Evolutionary conservation across 2,113 vertebrate genomes (phyloP).

Genomic region (Emydocephalus ijimae): DNA sequence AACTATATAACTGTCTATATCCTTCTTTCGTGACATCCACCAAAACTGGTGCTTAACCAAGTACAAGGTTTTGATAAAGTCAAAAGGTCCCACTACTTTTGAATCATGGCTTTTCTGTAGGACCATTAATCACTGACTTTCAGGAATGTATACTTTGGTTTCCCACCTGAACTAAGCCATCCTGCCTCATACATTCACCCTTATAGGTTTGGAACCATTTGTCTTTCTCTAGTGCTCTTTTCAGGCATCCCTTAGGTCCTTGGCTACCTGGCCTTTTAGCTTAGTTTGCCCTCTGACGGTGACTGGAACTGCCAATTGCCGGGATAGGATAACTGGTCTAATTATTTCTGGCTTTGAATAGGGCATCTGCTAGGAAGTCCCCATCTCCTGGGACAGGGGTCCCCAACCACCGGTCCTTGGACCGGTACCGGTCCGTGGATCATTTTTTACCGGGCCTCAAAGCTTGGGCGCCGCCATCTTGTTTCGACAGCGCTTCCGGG

Average conservation of each 20-base stretch:
- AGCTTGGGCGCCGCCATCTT: too few species aligned
- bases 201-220: background rate
- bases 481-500: too few species aligned
- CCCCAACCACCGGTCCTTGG: too few species aligned
- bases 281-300: too few species aligned
- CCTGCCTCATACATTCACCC: background rate
- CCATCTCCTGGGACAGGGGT: too few species aligned
- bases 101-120: background rate
- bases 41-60: background rate
- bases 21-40: background rate
- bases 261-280: too few species aligned
- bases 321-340: too few species aligned
- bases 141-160: background rate
- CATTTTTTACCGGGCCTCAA: too few species aligned
- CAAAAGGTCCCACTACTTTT: background rate
- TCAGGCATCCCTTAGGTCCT: background rate
- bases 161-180: background rate
- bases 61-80: background rate
- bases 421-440: too few species aligned
- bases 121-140: background rate
- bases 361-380: too few species aligned
- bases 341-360: too few species aligned
- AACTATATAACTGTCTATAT: background rate
- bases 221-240: background rate
- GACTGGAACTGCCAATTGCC: too few species aligned